Evolutionary conservation across 2,888 invertebrate genomes (phyloP), one percentile per base, ranked within the genome.

Genomic region (Leptinotarsa rubiginosa): DNA sequence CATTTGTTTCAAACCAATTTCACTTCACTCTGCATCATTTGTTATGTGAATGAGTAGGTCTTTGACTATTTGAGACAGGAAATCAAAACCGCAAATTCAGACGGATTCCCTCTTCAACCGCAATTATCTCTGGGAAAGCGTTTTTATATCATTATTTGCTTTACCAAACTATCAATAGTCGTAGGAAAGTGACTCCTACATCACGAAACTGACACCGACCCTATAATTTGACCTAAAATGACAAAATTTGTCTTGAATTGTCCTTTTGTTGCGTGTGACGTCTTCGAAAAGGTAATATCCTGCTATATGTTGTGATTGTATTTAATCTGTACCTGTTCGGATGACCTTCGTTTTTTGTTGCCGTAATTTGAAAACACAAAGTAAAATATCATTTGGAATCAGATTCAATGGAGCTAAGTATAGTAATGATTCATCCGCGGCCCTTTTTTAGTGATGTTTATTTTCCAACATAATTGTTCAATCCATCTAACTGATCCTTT

Each of bases 201-300:
- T 70, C 67, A 75, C 73, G 69, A 74, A 77, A 52, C 70, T 56
- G 66, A 69, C 56, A 20, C 69, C 25, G 64, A 62, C 75, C 75
- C 75, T 77, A 72, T 77, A 77, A 75, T 77, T 77, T 77, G 20
- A 49, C 62, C 47, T 70, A 18, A 70, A 77, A 75, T 72, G 77
- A 77, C 75, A 77, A 75, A 50, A 66, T 68, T 72, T 70, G 68
- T 54, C 65, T 70, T 49, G 65, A 72, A 75, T 78, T 56, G 74
- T 70, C 47, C 49, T 67, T 75, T 52, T 47, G 69, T 78, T 78
- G 78, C 78, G 76, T 78, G 78, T 72, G 73, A 76, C 62, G 75
- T 73, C 71, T 75, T 73, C 59, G 59, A 73, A 75, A 73, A 64
- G 77, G 70, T 74, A 71, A 78, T 78, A 75, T 77, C 78, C 78